Base-by-base conservation (phyloP, 2,797 vertebrate species). In the Channa striata region DNA sequence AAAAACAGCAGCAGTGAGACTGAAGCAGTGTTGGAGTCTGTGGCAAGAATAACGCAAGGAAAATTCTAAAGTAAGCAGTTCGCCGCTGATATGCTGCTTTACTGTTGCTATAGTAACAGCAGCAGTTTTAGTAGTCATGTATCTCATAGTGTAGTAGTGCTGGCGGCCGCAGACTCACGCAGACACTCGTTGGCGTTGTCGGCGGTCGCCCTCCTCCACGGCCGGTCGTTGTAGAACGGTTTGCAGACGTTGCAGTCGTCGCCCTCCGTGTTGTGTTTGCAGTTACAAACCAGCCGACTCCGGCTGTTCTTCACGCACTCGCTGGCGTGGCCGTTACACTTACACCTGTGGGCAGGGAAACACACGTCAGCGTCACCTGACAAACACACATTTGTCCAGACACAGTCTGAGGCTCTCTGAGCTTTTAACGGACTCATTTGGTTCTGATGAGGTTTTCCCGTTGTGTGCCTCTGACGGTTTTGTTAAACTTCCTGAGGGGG, bases 281-380 rank as follows among this genome's bases (percentile, higher is more conserved):
- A 99, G 88, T 93, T 93, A 68, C 98, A 99, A 49, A 96, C 92
- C 88, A 96, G 86, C 44, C 91, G 95, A 8, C 91, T 90, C 1
- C 94, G 65, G 0, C 90, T 73, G 81, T 93, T 93, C 84, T 92
- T 95, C 77, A 92, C 73, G 13, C 98, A 99, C 87, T 98, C 96
- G 0, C 97, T 99, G 11, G 96, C 97, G 0, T 99, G 98, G 8
- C 98, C 97, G 0, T 99, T 97, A 80, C 98, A 99, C 80, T 99
- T 99, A 88, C 98, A 99, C 86, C 97, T 99, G 89, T 8, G 0
- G 0, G 30, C 20, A 71, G 13, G 74, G 8, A 48, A 2, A 66
- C 71, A 86, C 71, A 85, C 73, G 77, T 46, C 34, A 20, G 66
- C 76, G 40, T 84, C 53, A 76, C 34, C 59, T 19, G 36, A 5